These are phyloP conservation scores for Hemiscyllium ocellatum DNA, from an alignment of 2,113 vertebrate species.

Conservation along the genomic window DNA sequence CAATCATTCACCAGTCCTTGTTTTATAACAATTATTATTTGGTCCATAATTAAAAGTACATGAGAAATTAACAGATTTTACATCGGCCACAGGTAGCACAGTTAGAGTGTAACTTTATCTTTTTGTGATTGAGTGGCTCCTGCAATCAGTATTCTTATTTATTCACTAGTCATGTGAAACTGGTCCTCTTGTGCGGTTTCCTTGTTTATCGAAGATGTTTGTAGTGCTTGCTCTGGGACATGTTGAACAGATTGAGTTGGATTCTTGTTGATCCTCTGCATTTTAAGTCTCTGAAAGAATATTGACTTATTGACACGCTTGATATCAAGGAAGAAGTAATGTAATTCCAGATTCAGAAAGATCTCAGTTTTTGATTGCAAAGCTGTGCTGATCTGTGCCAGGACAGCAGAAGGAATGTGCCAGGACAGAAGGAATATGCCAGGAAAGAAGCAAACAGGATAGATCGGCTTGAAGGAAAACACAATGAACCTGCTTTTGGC, in stretches of 20 bases:
- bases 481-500: background rate
- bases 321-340: background rate
- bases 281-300: background rate
- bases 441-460: background rate
- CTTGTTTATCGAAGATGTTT: background rate
- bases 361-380: background rate
- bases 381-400: background rate
- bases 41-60: no score
- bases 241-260: background rate
- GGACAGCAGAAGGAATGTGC: background rate
- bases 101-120: no score
- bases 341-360: background rate
- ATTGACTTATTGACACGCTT: background rate
- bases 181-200: background rate
- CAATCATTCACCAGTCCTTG: background rate
- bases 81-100: no score
- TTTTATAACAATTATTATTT: background rate
- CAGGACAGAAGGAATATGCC: no score
- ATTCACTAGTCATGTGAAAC: background rate
- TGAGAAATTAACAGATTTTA: no score
- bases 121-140: background rate
- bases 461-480: background rate
- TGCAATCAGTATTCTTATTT: background rate
- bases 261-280: background rate
- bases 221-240: background rate